Conservation (phyloP, 2,888 invertebrate genomes). For the Pollenia angustigena region DNA sequence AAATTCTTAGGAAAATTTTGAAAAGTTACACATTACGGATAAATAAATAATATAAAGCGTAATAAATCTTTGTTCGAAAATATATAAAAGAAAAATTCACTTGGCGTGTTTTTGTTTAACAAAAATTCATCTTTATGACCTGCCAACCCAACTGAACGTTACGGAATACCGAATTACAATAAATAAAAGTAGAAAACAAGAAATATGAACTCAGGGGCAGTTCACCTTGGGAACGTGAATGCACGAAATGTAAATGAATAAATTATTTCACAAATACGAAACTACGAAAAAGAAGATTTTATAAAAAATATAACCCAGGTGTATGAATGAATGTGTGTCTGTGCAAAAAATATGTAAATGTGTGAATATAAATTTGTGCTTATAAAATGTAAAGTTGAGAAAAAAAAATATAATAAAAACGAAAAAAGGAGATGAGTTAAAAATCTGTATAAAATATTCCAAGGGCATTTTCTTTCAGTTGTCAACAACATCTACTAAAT, state of each 20-base stretch:
- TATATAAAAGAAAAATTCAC: conserved; percentile 5
- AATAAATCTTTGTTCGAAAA: conserved; percentile 8
- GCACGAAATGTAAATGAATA: conserved; percentile 48
- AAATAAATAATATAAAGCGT: background rate
- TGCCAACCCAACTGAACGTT: background rate
- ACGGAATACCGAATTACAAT: background rate
- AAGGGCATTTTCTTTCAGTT: conserved; percentile 31
- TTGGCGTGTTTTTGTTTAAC: background rate
- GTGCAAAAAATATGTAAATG: conserved; percentile 6
- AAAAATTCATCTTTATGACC: background rate
- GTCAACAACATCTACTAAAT: conserved; percentile 29
- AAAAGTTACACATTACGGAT: conserved; percentile 5
- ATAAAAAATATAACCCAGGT: conserved; percentile 15
- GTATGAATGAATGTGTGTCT: background rate
- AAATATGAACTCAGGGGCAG: conserved; percentile 5
- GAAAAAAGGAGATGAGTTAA: conserved; percentile 13
- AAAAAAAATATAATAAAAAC: conserved; percentile 4
- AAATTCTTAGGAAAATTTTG: background rate
- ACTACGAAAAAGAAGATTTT: background rate
- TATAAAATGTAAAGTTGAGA: background rate
- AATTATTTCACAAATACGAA: conserved; percentile 36
- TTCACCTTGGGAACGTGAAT: conserved; percentile 30
- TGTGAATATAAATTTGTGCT: conserved; percentile 30
- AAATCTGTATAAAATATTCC: conserved; percentile 45
- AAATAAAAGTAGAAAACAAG: background rate